A percentile compares a stretch with the other conserved stretches of the same genome.
phyloP scores from a whole-genome alignment of 1,140 invertebrate species.

The Drosophila setifemur region DNA sequence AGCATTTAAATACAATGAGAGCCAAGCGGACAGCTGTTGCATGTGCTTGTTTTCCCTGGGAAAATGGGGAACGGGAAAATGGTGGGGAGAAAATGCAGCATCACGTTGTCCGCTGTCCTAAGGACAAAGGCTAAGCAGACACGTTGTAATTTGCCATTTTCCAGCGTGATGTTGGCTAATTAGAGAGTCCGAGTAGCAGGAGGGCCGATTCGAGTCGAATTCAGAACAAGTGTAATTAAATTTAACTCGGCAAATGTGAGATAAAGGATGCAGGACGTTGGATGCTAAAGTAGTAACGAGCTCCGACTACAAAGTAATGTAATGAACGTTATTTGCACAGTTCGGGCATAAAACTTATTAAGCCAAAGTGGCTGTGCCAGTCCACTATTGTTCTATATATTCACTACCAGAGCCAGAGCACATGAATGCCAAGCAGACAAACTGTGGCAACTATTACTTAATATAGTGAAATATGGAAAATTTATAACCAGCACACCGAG shows the following conservation, averaged over 20 bases:
- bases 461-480: constrained; percentile 64
- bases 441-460: constrained; percentile 60
- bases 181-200: not conserved
- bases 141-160: constrained; percentile 34
- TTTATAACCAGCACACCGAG: constrained; percentile 42
- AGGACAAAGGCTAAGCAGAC: constrained; percentile 30
- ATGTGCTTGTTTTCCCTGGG: constrained; percentile 20
- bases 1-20: constrained; percentile 68
- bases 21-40: constrained; percentile 44
- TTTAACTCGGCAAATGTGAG: constrained; percentile 10
- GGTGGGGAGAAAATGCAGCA: not conserved
- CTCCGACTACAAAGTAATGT: constrained; percentile 41
- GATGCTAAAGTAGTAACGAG: not conserved
- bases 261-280: not conserved
- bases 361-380: constrained; percentile 33
- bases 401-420: constrained; percentile 5
- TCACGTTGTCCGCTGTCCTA: not conserved
- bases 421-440: constrained; percentile 33
- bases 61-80: not conserved
- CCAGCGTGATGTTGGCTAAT: constrained; percentile 34
- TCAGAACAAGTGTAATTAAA: constrained; percentile 34
- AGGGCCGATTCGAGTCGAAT: constrained; percentile 13
- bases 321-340: constrained; percentile 25
- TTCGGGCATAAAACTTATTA: constrained; percentile 34
- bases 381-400: constrained; percentile 9